Evolutionary conservation across 2,113 vertebrate genomes (phyloP), one percentile per base, ranked within the genome.

Genomic region (Xyrauchen texanus): DNA sequence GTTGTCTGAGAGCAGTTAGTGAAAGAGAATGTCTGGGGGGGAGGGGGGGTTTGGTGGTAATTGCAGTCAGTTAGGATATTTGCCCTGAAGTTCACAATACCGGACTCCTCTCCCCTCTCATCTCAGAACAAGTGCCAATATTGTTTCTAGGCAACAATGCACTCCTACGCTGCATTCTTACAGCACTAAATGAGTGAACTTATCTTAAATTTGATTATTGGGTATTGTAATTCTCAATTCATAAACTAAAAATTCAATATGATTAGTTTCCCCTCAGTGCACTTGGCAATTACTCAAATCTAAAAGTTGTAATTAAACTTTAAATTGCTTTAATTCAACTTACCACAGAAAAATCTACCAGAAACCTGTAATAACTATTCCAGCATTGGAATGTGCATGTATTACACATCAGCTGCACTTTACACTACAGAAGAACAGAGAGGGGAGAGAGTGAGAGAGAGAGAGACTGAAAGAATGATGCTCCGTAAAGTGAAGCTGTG

Each of bases 211-310:
- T 8, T 62, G 8, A 78, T 70, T 68, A 62, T 5, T n/a, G 65
- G 44, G 68, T 68, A 45, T 16, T 42, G n/a, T 34, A 49, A 68
- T 62, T 61, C n/a, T 42, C 49, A 62, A 42, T 61, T 74, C 51
- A 47, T 63, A 63, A 60, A 1, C 4, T 4, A 49, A 13, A 74
- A 42, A 62, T 51, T 62, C 16, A 74, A 53, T 52, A 65, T 55
- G 73, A 76, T 53, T 74, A 34, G 58, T 74, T 74, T 46, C 34
- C 16, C 16, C 46, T 10, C 46, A 76, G 49, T 15, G 21, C 47
- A 65, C 15, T 7, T 11, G 21, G 44, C 47, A 65, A 64, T 45
- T 76, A 42, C 49, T n/a, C 44, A 45, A 34, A 34, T 34, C 21
- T 34, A 1, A 34, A 34, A 34, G 21, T 34, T 34, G 21, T 34